Percentiles rank a stretch among this genome's conserved stretches.
Evolutionary conservation across 2,888 invertebrate genomes (phyloP).

Genomic region (Leucania comma): DNA sequence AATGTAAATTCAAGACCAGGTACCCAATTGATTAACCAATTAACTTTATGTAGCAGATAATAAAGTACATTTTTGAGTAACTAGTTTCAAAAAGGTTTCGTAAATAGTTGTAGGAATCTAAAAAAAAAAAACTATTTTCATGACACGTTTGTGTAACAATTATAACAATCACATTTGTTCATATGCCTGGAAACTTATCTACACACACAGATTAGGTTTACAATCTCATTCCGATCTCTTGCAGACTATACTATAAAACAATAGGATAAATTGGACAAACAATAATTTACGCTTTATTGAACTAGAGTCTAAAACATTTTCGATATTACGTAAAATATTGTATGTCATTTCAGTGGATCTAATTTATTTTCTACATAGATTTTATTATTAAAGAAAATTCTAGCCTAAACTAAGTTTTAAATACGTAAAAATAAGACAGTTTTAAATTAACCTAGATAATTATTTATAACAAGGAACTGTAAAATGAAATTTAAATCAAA

Average conservation of each 20-base stretch:
- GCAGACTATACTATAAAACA: constrained; percentile 28
- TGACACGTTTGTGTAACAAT: too few relatives aligned
- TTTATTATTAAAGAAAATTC: constrained; percentile 24
- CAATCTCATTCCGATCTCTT: constrained; percentile 12
- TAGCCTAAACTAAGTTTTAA: neutral
- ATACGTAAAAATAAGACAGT: neutral
- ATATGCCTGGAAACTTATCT: too few relatives aligned
- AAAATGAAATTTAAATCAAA: constrained; percentile 27
- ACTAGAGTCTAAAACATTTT: too few relatives aligned
- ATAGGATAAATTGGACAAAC: constrained; percentile 8
- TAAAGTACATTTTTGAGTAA: too few relatives aligned
- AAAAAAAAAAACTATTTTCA: too few relatives aligned
- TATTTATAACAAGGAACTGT: constrained; percentile 21
- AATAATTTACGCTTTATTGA: neutral
- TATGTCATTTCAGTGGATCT: constrained; percentile 4
- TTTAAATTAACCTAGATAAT: constrained; percentile 9
- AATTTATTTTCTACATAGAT: constrained; percentile 24
- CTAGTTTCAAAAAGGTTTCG: too few relatives aligned
- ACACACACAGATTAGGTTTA: too few relatives aligned
- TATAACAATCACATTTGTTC: too few relatives aligned
- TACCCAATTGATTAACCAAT: too few relatives aligned
- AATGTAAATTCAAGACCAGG: too few relatives aligned
- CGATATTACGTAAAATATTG: constrained; percentile 19
- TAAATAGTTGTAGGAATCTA: too few relatives aligned
- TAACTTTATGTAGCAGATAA: too few relatives aligned